Evolutionary conservation across 2,888 invertebrate species (phyloP).

Genomic region (Neocrepidodera transversa): DNA sequence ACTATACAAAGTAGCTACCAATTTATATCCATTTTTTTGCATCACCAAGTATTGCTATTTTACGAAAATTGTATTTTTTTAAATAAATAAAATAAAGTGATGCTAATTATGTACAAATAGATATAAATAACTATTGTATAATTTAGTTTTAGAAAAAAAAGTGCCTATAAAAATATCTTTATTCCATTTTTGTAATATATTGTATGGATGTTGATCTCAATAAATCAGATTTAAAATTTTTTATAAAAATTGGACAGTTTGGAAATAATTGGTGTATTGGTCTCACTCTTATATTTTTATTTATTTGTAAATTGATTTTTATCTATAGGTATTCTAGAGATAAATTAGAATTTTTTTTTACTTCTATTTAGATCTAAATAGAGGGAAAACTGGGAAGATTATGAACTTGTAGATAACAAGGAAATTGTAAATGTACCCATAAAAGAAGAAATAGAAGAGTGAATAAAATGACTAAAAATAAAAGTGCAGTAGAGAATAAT

Average conservation of each 20-base stretch:
- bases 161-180: constrained; percentile 7
- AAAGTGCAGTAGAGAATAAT: no score
- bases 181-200: constrained; percentile 3
- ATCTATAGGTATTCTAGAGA: no score
- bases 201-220: constrained; percentile 12
- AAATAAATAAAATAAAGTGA: background rate
- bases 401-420: no score
- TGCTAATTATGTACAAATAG: constrained; percentile 8
- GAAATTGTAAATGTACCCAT: no score
- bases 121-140: constrained; percentile 5
- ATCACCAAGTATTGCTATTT: no score
- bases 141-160: constrained; percentile 1
- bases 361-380: no score
- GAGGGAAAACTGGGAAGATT: no score
- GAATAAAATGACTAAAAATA: no score
- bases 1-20: background rate
- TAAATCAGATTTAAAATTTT: background rate
- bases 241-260: background rate
- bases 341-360: no score
- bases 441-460: no score
- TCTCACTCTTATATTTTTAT: no score
- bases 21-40: background rate
- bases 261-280: background rate
- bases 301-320: no score
- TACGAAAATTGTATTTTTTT: background rate